Evolutionary conservation across 2,797 vertebrate species (phyloP).

Genomic region (Coracias cyanogaster): DNA sequence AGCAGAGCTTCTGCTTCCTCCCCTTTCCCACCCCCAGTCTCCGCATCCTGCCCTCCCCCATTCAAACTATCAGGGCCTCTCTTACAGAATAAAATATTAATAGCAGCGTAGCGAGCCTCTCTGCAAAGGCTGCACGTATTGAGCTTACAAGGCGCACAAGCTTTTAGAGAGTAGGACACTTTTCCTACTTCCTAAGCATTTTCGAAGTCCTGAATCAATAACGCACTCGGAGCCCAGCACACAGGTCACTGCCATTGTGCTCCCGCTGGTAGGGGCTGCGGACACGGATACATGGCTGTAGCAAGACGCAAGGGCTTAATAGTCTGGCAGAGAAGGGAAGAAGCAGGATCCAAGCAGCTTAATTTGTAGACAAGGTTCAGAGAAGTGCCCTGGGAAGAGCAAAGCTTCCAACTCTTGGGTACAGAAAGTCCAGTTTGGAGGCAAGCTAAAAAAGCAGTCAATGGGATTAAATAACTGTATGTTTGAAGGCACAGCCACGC

Average conservation of each 20-base stretch:
- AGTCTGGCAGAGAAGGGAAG: background rate
- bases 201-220: conserved; percentile 81
- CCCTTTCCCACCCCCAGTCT: background rate
- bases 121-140: conserved; percentile 72
- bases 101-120: conserved; percentile 67
- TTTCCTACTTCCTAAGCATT: conserved; percentile 83
- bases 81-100: conserved; percentile 83
- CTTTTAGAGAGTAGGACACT: conserved; percentile 82
- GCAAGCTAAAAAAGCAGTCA: background rate
- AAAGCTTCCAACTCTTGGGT: background rate
- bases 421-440: background rate
- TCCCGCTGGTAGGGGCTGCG: background rate
- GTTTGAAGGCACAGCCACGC: accelerated
- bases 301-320: background rate
- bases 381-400: background rate
- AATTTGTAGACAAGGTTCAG: conserved; percentile 5
- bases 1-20: background rate
- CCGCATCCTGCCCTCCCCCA: conserved; percentile 17
- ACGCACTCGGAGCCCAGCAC: conserved; percentile 57
- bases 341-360: background rate
- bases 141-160: conserved; percentile 68
- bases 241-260: background rate
- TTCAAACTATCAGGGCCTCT: conserved; percentile 62
- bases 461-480: background rate
- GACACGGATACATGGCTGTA: background rate